Base-by-base conservation (phyloP, 2,888 invertebrate species). In the Xylota segnis region DNA sequence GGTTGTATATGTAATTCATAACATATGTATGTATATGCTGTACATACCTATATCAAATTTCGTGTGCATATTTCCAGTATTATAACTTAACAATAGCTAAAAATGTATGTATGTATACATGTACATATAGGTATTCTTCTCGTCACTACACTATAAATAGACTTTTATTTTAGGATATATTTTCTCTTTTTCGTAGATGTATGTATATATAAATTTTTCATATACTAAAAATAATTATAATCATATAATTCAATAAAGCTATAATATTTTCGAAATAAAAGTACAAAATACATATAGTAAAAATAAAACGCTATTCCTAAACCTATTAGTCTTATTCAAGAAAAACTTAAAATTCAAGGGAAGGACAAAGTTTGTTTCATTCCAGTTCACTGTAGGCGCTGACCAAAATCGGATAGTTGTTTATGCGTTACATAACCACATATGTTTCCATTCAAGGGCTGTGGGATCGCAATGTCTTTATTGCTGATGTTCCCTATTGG, bases 391-490 rank as follows among this genome's bases (percentile, higher is more conserved):
- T 87, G 88, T 72, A 83, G 75, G 76, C 87, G 88, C 87, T 88
- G 90, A 27, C 90, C 90, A 87, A 89, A 91, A 58, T 88, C 90
- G 18, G 90, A 90, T 4, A 91, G 86, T 81, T 91, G 90, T 87
- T 90, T 90, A 68, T 90, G 90, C 45, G 90, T 90, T 18, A 91
- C 90, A 87, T 91, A 91, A 5, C 90, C 90, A 70, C 88, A 89
- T 71, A 90, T 89, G 58, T 83, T 88, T 18, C 88, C 70, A 29
- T 87, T 84, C 32, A 78, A 59, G 7, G 65, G 68, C 37, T 75
- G 81, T 34, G 71, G 63, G 18, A 68, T 70, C 65, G 18, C 70
- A 32, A 70, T 77, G 43, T 84, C 82, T 77, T 84, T 61, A 75
- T 70, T 54, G 71, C 59, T 75, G 58, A 50, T 78, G 10, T 52